phyloP scores from a whole-genome alignment of 2,113 vertebrate genomes.

The Typhlomys cinereus region DNA sequence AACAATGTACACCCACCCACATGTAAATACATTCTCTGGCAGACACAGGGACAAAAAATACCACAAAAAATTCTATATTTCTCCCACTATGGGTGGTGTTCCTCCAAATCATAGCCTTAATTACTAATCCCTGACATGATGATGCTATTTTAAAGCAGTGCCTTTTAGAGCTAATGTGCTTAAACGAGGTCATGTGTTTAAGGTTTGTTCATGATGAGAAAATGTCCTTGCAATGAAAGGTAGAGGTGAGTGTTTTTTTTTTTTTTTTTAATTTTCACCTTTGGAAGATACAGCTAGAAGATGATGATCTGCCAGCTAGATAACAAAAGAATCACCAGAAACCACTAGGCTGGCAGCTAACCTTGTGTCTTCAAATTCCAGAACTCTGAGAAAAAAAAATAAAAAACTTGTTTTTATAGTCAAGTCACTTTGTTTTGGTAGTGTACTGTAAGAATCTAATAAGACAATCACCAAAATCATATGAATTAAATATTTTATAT shows the following conservation, averaged over 20 bases:
- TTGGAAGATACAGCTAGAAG: neutral
- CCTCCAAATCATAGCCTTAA: neutral
- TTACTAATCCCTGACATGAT: neutral
- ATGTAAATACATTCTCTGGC: no score
- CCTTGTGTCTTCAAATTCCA: neutral
- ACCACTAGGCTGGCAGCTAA: neutral
- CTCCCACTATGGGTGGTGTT: neutral
- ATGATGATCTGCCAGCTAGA: neutral
- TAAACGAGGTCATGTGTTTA: neutral
- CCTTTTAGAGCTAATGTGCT: neutral
- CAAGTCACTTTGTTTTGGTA: no score
- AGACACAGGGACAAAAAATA: no score
- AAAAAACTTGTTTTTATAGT: neutral
- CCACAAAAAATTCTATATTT: no score
- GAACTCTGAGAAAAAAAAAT: neutral
- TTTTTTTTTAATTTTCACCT: no score
- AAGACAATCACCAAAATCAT: neutral
- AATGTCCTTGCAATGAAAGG: neutral
- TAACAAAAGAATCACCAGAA: neutral
- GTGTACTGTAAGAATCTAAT: neutral
- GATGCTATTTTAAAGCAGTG: neutral
- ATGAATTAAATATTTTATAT: no score
- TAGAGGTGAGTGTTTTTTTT: neutral
- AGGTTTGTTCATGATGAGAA: neutral
- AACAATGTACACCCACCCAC: no score